Conservation (phyloP, 2,797 vertebrate genomes). For the Oryzias dopingdopingensis region DNA sequence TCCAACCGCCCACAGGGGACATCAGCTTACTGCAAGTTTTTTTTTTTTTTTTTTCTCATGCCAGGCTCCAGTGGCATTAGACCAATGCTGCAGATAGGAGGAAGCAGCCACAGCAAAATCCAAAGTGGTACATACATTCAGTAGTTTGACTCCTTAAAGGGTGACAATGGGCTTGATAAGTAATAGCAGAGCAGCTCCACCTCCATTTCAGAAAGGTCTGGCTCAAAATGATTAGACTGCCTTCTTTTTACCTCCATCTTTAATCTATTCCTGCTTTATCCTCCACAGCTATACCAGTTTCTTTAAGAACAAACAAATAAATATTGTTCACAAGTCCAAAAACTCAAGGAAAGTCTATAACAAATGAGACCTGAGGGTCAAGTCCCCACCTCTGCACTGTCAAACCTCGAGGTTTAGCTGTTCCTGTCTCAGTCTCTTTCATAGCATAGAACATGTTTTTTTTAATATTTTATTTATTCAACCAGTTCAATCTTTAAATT, state of each 20-base stretch:
- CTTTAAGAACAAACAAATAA: too few relatives aligned
- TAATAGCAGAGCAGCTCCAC: slow-evolving; percentile 22
- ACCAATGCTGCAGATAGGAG: slow-evolving; percentile 54
- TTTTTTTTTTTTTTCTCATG: not conserved
- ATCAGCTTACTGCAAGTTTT: slow-evolving; percentile 54
- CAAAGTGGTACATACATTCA: slow-evolving; percentile 49
- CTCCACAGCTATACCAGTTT: too few relatives aligned
- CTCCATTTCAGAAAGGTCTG: slow-evolving; percentile 28
- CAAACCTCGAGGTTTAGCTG: too few relatives aligned
- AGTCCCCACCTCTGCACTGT: too few relatives aligned
- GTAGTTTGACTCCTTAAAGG: slow-evolving; percentile 59
- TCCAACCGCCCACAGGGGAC: slow-evolving; percentile 62
- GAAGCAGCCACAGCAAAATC: slow-evolving; percentile 27
- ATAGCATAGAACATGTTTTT: too few relatives aligned
- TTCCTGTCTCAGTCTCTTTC: too few relatives aligned
- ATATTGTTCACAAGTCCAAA: too few relatives aligned
- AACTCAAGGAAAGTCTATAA: too few relatives aligned
- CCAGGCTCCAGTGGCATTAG: slow-evolving; percentile 63
- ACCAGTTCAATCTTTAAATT: too few relatives aligned
- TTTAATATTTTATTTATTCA: too few relatives aligned
- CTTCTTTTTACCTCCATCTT: not conserved
- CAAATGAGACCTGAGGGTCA: too few relatives aligned
- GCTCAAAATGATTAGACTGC: slow-evolving; percentile 32
- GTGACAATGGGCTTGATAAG: slow-evolving; percentile 21
- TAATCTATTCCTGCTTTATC: too few relatives aligned